Base-by-base conservation (phyloP, 2,113 vertebrate species). In the Boleophthalmus pectinirostris region DNA sequence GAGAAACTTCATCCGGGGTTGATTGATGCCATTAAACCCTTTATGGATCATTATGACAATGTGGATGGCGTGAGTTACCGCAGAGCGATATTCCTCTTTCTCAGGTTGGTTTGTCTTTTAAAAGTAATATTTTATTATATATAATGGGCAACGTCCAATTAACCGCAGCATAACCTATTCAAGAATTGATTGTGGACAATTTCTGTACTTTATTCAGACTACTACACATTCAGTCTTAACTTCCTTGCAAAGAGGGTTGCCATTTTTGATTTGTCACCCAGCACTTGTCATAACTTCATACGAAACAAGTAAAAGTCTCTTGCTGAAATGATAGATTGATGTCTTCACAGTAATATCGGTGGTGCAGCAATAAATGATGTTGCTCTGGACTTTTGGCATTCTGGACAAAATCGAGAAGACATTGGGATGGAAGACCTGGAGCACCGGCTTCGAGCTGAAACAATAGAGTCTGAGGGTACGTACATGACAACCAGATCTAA, bases 1-100 rank as follows among this genome's bases (percentile, higher is more conserved):
- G 98, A 99, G 88, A 98, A 98, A 84, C 93, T 99, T 66, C 96
- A 97, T 25, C 91, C 91, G 0, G 91, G 83, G 23, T 95, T 99
- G 69, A 94, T 98, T 43, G 95, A 97, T 1, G 93, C 94, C 74
- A 93, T 99, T 53, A 93, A 91, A 66, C 94, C 94, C 38, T 94
- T 93, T 82, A 78, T 98, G 93, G 93, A 94, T 80, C 93, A 35
- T 49, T 83, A 83, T 4, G 74, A 91, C 86, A 87, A 83, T 1
- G 61, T 90, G 16, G 88, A 88, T 14, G 88, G 85, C 1, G 87
- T 83, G 0, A 88, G 89, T 87, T 87, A 92, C 73, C 89, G 64
- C 5, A 94, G 92, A 77, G 74, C 93, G 83, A 94, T 98, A 90
- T 98, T 98, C 83, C 89, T 99, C 66, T 98, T 98, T 81, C 95